phyloP scores from a whole-genome alignment of 2,113 vertebrate species.

The Megalops atlanticus region DNA sequence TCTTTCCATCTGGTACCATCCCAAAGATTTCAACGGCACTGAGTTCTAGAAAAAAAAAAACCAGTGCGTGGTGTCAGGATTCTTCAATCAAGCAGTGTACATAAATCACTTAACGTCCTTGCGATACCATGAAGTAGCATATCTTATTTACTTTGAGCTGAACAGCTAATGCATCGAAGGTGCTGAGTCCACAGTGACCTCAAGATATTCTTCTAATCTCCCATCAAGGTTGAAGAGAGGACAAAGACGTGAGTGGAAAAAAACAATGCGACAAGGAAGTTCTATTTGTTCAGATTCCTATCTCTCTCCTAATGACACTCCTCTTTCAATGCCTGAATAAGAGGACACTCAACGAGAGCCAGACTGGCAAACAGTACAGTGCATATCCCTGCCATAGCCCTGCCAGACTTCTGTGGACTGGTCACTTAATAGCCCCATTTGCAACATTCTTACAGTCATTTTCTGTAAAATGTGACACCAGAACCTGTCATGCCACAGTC shows the following conservation, averaged over 20 bases:
- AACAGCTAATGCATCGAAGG: background rate
- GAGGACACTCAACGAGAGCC: background rate
- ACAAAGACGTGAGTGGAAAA: conserved; percentile 17
- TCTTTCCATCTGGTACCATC: background rate
- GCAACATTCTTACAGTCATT: too few species aligned
- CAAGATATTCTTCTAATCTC: background rate
- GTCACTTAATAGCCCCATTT: too few species aligned
- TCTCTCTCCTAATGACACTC: conserved; percentile 30
- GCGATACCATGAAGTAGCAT: too few species aligned
- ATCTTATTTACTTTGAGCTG: too few species aligned
- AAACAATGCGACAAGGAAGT: conserved; percentile 13
- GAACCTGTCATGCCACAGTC: too few species aligned
- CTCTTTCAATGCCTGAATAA: conserved; percentile 6
- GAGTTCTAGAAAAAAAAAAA: background rate
- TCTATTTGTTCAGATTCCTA: conserved; percentile 20
- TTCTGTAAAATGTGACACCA: too few species aligned
- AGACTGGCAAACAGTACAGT: background rate
- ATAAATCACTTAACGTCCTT: too few species aligned
- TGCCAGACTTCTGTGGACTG: too few species aligned
- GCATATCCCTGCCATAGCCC: too few species aligned
- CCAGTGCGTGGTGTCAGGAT: too few species aligned
- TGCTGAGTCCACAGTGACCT: background rate
- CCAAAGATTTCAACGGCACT: background rate
- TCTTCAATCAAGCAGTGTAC: too few species aligned
- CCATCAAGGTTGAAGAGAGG: conserved; percentile 16